Conservation (phyloP, 2,888 invertebrate genomes). For the Xylocampa areola region DNA sequence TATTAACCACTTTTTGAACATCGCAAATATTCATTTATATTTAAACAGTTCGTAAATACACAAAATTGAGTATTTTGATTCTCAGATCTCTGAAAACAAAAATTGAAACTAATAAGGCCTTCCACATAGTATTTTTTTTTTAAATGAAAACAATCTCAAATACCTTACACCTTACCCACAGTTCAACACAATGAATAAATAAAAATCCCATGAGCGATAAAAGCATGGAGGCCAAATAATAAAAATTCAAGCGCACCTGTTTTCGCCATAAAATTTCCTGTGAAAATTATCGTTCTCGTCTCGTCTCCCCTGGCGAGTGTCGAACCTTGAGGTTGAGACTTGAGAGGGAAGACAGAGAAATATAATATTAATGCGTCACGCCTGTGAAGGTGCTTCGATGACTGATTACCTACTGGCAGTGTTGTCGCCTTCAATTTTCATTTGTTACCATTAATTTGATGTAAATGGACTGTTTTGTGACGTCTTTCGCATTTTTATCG, state of each 20-base stretch:
- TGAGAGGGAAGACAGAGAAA: too few species aligned
- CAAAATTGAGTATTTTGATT: too few species aligned
- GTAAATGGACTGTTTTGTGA: not conserved
- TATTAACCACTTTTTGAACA: too few species aligned
- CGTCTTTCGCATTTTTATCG: not conserved
- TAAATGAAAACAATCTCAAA: too few species aligned
- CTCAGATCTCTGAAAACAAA: too few species aligned
- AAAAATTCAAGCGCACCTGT: slow-evolving; percentile 45
- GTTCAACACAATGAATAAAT: slow-evolving; percentile 33
- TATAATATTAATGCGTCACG: slow-evolving; percentile 23
- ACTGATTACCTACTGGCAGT: slow-evolving; percentile 20
- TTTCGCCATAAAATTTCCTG: slow-evolving; percentile 38
- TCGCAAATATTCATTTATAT: too few species aligned
- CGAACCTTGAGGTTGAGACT: slow-evolving; percentile 24
- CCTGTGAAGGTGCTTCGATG: not conserved
- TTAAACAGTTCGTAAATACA: too few species aligned
- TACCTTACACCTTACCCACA: slow-evolving; percentile 6
- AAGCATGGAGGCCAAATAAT: slow-evolving; percentile 20
- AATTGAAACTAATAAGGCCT: too few species aligned
- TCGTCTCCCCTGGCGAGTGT: slow-evolving; percentile 6
- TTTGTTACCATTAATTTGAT: slow-evolving; percentile 23
- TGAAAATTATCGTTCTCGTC: slow-evolving; percentile 32
- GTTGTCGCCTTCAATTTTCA: slow-evolving; percentile 10
- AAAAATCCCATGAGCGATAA: slow-evolving; percentile 11
- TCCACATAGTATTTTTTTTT: too few species aligned